Evolutionary conservation across 2,113 vertebrate species (phyloP), one percentile per base, ranked within the genome.

Genomic region (Arenaria interpres): DNA sequence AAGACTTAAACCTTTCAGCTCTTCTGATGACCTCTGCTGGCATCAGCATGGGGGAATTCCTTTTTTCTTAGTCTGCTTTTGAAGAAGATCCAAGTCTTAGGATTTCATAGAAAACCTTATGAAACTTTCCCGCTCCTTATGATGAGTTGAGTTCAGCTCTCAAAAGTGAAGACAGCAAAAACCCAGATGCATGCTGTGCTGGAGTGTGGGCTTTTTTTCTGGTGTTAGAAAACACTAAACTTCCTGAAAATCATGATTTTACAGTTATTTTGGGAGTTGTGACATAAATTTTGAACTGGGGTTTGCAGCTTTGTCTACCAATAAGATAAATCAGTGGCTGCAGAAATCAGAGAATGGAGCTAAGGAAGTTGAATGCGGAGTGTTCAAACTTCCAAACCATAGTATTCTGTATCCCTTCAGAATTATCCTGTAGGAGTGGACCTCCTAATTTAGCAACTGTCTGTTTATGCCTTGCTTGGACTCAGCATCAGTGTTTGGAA

Each of bases 11-110:
- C 83, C 80, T 96, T 96, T 93, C 95, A 93, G 76, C 73, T 92
- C 89, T 90, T 90, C 63, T 96, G 91, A 92, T 96, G 95, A 96
- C 95, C 93, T 97, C 94, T 95, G 85, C 94, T 92, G 91, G 89
- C 89, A 87, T 37, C 95, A 96, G 96, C 94, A 95, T 95, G 94
- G 83, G 83, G 95, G 86, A 95, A 95, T 93, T 97, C 86, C 60
- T 92, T 78, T 92, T 85, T 85, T 56, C 85, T 87, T 60, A 25
- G 43, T 62, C 20, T 93, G 73, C 89, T 95, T 97, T 96, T 95
- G 96, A 96, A 93, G 93, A 79, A 89, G 87, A 79, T 97, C 96
- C 96, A 96, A 94, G 89, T 62, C 35, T 72, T 62, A 35, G 77
- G 69, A 79, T 96, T 91, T 96, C 45, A 22, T 48, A 75, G 69